Evolutionary conservation across 2,797 vertebrate species (phyloP).

Genomic region (Champsocephalus gunnari): DNA sequence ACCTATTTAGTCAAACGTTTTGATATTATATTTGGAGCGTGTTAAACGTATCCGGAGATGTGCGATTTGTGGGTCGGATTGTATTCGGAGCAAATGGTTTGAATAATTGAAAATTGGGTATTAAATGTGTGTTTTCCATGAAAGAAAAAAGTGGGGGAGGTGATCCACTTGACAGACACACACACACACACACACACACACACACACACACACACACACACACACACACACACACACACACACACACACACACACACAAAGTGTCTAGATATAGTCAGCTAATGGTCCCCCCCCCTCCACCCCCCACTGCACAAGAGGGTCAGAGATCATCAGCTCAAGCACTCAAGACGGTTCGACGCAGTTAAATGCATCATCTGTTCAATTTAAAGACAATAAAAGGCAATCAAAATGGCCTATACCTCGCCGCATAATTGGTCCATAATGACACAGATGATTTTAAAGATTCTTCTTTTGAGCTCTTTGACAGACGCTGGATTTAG

Average conservation of each 20-base stretch:
- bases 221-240: slow-evolving; percentile 46
- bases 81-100: slow-evolving; percentile 79
- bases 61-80: slow-evolving; percentile 59
- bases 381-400: slow-evolving; percentile 71
- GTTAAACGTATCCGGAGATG: slow-evolving; percentile 50
- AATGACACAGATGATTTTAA: slow-evolving; percentile 28
- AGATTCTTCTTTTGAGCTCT: slow-evolving; percentile 11
- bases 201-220: slow-evolving; percentile 37
- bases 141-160: slow-evolving; percentile 68
- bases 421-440: slow-evolving; percentile 34
- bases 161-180: slow-evolving; percentile 67
- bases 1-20: slow-evolving; percentile 39
- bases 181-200: slow-evolving; percentile 26
- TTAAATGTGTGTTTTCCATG: slow-evolving; percentile 79
- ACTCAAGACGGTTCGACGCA: slow-evolving; percentile 72
- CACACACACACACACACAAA: slow-evolving; percentile 32
- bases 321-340: slow-evolving; percentile 78
- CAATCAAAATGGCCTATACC: slow-evolving; percentile 44
- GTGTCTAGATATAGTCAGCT: slow-evolving; percentile 73
- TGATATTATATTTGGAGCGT: slow-evolving; percentile 27
- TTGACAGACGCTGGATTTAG: slow-evolving; percentile 15
- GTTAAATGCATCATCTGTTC: slow-evolving; percentile 77
- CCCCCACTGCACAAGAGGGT: slow-evolving; percentile 63
- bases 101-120: slow-evolving; percentile 84
- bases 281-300: slow-evolving; percentile 71